Percentiles rank a stretch among this genome's conserved stretches.
These are phyloP conservation scores for Empidonax alnorum DNA, from an alignment of 2,113 vertebrate species.

Conservation along the genomic window DNA sequence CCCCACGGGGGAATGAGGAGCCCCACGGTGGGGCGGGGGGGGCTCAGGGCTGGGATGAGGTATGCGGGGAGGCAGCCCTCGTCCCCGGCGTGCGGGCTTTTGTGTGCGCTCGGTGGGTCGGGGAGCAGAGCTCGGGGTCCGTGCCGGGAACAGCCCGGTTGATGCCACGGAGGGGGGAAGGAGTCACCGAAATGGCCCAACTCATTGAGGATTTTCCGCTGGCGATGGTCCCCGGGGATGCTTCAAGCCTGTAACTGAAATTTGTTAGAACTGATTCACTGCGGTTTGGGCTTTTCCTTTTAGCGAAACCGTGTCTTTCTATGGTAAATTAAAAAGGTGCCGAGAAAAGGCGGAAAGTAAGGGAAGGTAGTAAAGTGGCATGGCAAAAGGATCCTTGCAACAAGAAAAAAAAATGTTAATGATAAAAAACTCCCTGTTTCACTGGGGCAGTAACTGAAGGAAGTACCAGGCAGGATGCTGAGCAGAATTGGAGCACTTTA, in stretches of 20 bases:
- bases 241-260: neutral
- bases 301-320: neutral
- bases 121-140: neutral
- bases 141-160: neutral
- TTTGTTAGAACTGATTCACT: neutral
- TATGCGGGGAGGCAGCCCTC: neutral
- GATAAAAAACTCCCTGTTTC: neutral
- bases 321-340: neutral
- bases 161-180: rapidly evolving
- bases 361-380: neutral
- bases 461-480: neutral
- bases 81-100: neutral
- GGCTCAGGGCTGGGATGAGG: neutral
- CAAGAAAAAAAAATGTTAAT: too few species aligned
- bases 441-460: neutral
- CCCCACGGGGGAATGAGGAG: too few species aligned
- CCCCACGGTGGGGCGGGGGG: neutral
- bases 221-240: neutral
- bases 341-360: neutral
- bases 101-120: neutral
- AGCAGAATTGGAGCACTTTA: neutral
- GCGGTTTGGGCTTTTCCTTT: neutral
- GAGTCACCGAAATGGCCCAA: neutral
- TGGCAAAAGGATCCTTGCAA: neutral
- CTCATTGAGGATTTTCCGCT: neutral